Percentiles rank a stretch among this genome's conserved stretches.
These are phyloP conservation scores for Manduca sexta DNA, from an alignment of 1,140 invertebrate genomes.

Conservation along the genomic window DNA sequence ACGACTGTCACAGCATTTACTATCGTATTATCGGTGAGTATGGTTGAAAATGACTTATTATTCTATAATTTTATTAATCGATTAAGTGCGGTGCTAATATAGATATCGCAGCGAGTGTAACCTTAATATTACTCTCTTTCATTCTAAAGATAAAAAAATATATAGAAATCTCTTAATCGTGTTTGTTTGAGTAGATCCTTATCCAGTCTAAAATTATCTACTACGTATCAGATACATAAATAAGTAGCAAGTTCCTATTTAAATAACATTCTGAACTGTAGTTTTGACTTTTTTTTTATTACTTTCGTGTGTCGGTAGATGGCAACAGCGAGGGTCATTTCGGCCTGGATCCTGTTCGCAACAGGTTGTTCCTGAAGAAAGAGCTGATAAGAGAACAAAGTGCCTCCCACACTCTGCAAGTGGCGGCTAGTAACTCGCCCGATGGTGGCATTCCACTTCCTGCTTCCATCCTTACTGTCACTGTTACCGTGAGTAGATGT, in stretches of 20 bases:
- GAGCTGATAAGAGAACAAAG: slow-evolving; percentile 55
- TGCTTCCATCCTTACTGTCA: slow-evolving; percentile 51
- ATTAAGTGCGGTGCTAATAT: no score
- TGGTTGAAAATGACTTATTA: background rate
- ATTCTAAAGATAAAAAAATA: no score
- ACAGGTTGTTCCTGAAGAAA: slow-evolving; percentile 41
- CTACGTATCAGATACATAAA: no score
- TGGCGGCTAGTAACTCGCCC: slow-evolving; percentile 59
- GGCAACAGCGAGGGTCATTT: slow-evolving; percentile 58
- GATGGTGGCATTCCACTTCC: slow-evolving; percentile 15
- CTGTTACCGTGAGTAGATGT: slow-evolving; percentile 47
- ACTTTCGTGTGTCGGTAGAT: no score
- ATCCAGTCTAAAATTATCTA: no score
- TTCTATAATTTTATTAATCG: no score
- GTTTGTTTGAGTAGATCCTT: no score
- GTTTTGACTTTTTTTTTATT: slow-evolving; percentile 3
- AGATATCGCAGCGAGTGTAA: no score
- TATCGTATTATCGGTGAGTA: slow-evolving; percentile 66
- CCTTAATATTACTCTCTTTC: no score
- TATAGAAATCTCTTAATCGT: no score
- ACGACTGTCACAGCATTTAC: slow-evolving; percentile 53
- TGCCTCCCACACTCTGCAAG: slow-evolving; percentile 35
- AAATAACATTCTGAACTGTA: no score
- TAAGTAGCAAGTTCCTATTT: no score
- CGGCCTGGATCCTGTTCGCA: slow-evolving; percentile 39